Base-by-base conservation (phyloP, 1,140 invertebrate genomes). In the Pogonomyrmex californicus region DNA sequence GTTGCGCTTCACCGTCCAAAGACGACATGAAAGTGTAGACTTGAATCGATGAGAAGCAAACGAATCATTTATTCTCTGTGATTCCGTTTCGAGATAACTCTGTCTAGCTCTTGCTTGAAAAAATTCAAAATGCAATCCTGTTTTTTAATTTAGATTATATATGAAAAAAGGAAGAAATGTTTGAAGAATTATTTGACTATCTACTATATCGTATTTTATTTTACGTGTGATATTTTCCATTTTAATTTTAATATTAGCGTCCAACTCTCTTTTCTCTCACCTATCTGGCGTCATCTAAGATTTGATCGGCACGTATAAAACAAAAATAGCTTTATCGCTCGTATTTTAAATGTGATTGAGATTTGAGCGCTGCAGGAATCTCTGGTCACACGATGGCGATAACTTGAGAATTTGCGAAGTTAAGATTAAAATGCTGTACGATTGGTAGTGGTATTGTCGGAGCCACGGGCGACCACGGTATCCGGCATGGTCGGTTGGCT, bases 401-500 rank as follows among this genome's bases (percentile, higher is more conserved):
- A 44, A 66, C n/a, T 33, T n/a, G 54, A 38, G 5, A 70, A 33
- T 10, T 54, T 14, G 51, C n/a, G 9, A 47, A 60, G 68, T 75
- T 49, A n/a, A 38, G 41, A 75, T 73, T 83, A 83, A 30, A 83
- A 83, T 62, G 56, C 54, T 75, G 68, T 17, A 23, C 79, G 54
- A 75, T 75, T 41, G 68, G 54, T 33, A 83, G 44, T 62, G 60
- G 7, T 68, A 33, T 82, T 54, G 79, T 62, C 68, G 56, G 41
- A 83, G 33, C 44, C 51, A 87, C 65, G 51, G 63, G 85, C 82
- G 73, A 83, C 87, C 79, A 90, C 91, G 92, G 92, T 92, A 90
- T 92, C 87, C 90, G 88, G 78, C 91, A 90, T 93, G 89, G 81
- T 87, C 89, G 88, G 81, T 87, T 89, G 86, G 89, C 92, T 95